Evolutionary conservation across 2,113 vertebrate genomes (phyloP), one percentile per base, ranked within the genome.

Genomic region (Oceanites oceanicus): DNA sequence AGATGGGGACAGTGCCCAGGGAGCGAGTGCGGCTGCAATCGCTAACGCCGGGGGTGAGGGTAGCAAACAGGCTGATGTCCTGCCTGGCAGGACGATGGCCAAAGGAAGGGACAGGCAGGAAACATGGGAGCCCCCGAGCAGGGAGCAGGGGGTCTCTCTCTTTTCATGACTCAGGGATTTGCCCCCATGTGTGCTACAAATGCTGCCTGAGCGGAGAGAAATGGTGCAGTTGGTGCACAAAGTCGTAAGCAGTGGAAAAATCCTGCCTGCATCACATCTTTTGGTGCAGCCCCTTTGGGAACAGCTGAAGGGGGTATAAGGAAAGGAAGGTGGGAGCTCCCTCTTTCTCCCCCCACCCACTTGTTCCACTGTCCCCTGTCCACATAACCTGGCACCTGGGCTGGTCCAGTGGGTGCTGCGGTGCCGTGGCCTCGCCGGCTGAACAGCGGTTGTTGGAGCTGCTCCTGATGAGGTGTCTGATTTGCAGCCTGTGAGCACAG

Each of bases 11-110:
- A 10, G 56, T 1, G 10, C 49, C 49, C 58, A 6, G 88, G 3
- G 22, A 42, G 30, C 0, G 1, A 30, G 16, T 0, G n/a, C 6
- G 40, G 25, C 61, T 26, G 25, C 0, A 0, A 6, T 4, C 5
- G 2, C 49, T 6, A 10, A 8, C 19, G 2, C n/a, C 2, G 0
- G 11, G 11, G 53, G 13, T 11, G 63, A 6, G 3, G 18, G 5
- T 13, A 40, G 23, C 42, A 26, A 75, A 34, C 14, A 2, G 1
- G 13, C 5, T 0, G 1, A 3, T 12, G 45, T 36, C n/a, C 78
- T 47, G 32, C 42, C 55, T 7, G 40, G 15, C 27, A 19, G 26
- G 40, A 9, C 6, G 34, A 8, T 2, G 34, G 68, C 34, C 61
- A 17, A 65, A 47, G 50, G n/a, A 65, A 47, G 29, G 70, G 56